Evolutionary conservation across 2,113 vertebrate species (phyloP), one percentile per base, ranked within the genome.

Genomic region (Thermophis baileyi): DNA sequence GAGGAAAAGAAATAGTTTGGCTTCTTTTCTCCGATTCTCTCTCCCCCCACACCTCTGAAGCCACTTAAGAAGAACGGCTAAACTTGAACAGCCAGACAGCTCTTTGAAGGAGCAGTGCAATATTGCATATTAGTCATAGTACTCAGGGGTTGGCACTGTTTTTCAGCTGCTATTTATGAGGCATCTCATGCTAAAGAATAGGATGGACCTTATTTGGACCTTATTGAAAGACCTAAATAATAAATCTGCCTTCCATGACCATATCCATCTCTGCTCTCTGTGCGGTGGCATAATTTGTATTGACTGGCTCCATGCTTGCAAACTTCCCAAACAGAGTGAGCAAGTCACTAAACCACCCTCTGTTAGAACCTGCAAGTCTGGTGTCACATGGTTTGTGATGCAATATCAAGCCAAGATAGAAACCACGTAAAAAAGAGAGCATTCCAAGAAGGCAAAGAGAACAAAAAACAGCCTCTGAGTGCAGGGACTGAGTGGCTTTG

Each of bases 371-470:
- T 40, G 35, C 69, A 81, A 40, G 69, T 20, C n/a, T 40, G n/a
- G 18, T 40, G 40, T 81, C 35, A 81, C 35, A 40, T 40, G 18
- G 94, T 40, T 93, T 89, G 11, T 93, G 86, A 60, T 93, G 91
- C 90, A 95, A 95, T 90, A 93, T 95, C 87, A 96, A 93, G 46
- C 1, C 81, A 47, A 0, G 0, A 85, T 95, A 93, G 94, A 88
- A n/a, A 0, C 88, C 95, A 89, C 0, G 8, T 92, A 94, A 94
- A 47, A 94, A 95, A 93, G 95, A 91, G 91, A 91, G 63, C 25
- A 4, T 94, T 94, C 93, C 3, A 90, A 95, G 96, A 95, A 95
- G 96, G 92, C 86, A 96, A 95, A 95, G 63, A 95, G 94, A 95
- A 95, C 87, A 97, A 47, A 47, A 93, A 54, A n/a, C 0, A 20